Conservation (phyloP, 2,797 vertebrate genomes). For the Leptatherina wallacei region DNA sequence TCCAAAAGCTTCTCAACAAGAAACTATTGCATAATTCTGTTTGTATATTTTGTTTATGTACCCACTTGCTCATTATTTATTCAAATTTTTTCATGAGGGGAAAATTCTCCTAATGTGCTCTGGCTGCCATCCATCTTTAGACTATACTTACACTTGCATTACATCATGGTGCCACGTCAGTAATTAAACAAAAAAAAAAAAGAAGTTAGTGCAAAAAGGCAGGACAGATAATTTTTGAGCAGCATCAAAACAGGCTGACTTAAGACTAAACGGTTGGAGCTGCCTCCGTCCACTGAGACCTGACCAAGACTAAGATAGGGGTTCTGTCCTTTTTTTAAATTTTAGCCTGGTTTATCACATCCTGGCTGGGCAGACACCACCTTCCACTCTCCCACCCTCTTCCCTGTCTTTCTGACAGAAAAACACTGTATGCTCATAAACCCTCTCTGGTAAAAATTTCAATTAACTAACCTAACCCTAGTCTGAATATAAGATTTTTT, state of each 20-base stretch:
- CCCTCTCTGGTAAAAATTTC: conserved; percentile 43
- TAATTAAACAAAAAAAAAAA: neutral
- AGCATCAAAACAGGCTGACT: neutral
- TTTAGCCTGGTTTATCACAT: conserved; percentile 16
- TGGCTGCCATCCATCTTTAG: conserved; percentile 1
- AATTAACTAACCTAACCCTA: conserved; percentile 60
- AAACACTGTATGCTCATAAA: conserved; percentile 17
- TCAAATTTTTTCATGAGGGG: neutral
- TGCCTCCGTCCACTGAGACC: conserved; percentile 20
- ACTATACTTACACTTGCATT: conserved; percentile 8
- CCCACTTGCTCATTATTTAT: conserved; percentile 7
- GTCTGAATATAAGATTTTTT: conserved; percentile 65
- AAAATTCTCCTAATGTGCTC: neutral
- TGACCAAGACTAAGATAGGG: conserved; percentile 14
- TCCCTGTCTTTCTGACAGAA: neutral
- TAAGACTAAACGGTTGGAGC: conserved; percentile 4
- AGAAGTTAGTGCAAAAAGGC: neutral
- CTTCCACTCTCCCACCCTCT: neutral
- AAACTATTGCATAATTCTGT: conserved; percentile 14
- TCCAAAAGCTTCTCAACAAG: neutral
- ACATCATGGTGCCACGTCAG: neutral
- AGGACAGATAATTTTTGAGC: neutral
- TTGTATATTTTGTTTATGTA: conserved; percentile 17
- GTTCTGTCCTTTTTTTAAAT: neutral
- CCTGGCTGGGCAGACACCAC: neutral